Evolutionary conservation across 1,140 invertebrate species (phyloP).

Genomic region (Apis mellifera): DNA sequence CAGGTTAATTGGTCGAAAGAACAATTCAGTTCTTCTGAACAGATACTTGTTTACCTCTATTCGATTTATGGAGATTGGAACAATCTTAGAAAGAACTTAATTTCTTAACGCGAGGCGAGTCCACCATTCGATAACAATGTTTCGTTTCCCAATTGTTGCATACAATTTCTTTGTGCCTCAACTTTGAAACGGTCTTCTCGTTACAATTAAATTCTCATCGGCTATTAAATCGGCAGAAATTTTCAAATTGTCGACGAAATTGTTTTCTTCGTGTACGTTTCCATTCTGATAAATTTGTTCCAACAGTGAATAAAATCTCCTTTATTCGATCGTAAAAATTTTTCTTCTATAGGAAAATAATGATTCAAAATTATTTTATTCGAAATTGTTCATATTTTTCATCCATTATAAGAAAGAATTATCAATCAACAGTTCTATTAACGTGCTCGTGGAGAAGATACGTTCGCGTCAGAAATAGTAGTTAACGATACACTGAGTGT

Average conservation of each 20-base stretch:
- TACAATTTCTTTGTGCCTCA: background rate
- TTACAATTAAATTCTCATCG: background rate
- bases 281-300: background rate
- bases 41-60: background rate
- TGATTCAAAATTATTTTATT: too few relatives aligned
- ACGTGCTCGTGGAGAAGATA: background rate
- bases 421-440: too few relatives aligned
- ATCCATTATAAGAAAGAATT: too few relatives aligned
- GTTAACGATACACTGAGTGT: slow-evolving; percentile 5
- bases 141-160: background rate
- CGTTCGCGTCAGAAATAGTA: background rate
- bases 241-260: background rate
- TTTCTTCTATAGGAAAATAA: too few relatives aligned
- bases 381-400: background rate
- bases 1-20: background rate
- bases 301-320: too few relatives aligned
- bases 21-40: background rate
- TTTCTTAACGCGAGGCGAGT: background rate
- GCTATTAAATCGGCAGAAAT: background rate
- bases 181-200: background rate
- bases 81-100: background rate
- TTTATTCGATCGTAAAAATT: too few relatives aligned
- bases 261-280: background rate
- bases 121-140: background rate
- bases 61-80: background rate